Conservation (phyloP, 2,113 vertebrate species). For the Proterorhinus semilunaris region DNA sequence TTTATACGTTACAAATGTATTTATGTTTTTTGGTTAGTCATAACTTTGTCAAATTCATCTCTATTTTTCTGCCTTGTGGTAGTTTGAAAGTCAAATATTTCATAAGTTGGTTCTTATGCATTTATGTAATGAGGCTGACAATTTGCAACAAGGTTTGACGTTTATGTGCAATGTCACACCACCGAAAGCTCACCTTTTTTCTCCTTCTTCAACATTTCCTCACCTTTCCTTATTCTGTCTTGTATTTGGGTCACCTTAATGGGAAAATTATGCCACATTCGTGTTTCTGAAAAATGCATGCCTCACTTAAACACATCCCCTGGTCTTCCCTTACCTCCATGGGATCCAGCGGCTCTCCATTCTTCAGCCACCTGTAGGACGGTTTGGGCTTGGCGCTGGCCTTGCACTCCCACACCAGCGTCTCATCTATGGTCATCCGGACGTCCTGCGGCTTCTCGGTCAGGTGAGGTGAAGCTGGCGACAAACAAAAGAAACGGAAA, state of each 20-base stretch:
- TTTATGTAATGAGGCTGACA: no score
- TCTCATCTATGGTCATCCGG: constrained; percentile 86
- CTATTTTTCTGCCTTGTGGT: no score
- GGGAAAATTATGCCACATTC: background rate
- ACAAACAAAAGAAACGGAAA: constrained; percentile 42
- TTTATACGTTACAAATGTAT: no score
- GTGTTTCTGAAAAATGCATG: background rate
- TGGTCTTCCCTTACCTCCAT: constrained; percentile 61
- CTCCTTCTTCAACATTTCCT: background rate
- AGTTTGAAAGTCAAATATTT: no score
- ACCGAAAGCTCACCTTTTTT: background rate
- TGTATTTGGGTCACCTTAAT: background rate
- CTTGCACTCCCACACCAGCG: constrained; percentile 88
- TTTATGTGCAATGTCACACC: background rate
- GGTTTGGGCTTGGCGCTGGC: constrained; percentile 89
- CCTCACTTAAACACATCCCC: background rate
- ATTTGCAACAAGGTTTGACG: background rate
- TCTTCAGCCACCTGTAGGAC: constrained; percentile 91
- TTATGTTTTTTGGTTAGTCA: no score
- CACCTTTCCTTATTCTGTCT: background rate
- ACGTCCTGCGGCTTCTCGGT: constrained; percentile 84
- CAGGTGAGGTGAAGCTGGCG: constrained; percentile 87
- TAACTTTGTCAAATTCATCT: no score
- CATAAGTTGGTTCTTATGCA: no score
- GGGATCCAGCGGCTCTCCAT: constrained; percentile 83